Evolutionary conservation across 2,888 invertebrate genomes (phyloP).

Genomic region (Spisula subtruncata): DNA sequence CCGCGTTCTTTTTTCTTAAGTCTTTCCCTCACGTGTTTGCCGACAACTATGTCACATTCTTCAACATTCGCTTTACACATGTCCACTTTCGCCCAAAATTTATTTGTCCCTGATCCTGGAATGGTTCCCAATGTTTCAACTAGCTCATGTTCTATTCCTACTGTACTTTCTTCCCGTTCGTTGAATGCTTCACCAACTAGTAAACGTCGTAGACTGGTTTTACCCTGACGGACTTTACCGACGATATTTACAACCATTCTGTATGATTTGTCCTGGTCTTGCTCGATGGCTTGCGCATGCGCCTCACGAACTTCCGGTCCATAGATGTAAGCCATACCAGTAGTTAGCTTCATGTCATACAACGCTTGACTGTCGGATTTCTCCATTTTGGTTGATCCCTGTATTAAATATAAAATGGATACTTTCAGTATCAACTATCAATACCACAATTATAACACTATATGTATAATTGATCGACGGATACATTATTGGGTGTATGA

Average conservation of each 20-base stretch:
- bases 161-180: slow-evolving; percentile 70
- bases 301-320: slow-evolving; percentile 73
- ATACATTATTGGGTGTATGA: too few relatives aligned
- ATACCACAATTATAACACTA: too few relatives aligned
- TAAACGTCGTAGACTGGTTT: slow-evolving; percentile 72
- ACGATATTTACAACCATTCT: slow-evolving; percentile 74
- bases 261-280: slow-evolving; percentile 68
- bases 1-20: slow-evolving; percentile 49
- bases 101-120: slow-evolving; percentile 36
- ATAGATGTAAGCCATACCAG: slow-evolving; percentile 73
- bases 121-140: slow-evolving; percentile 70
- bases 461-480: too few relatives aligned
- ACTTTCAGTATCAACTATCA: too few relatives aligned
- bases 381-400: slow-evolving; percentile 33
- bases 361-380: slow-evolving; percentile 64
- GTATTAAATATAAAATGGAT: not conserved
- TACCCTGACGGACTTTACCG: slow-evolving; percentile 74
- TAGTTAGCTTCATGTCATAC: slow-evolving; percentile 72
- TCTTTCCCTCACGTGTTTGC: slow-evolving; percentile 66
- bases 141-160: slow-evolving; percentile 75
- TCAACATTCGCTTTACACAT: slow-evolving; percentile 64
- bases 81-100: slow-evolving; percentile 64
- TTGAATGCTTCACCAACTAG: slow-evolving; percentile 72
- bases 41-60: slow-evolving; percentile 71
- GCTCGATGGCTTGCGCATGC: slow-evolving; percentile 66